Evolutionary conservation across 2,888 invertebrate genomes (phyloP), one percentile per base, ranked within the genome.

Genomic region (Stictocephala bisonia): DNA sequence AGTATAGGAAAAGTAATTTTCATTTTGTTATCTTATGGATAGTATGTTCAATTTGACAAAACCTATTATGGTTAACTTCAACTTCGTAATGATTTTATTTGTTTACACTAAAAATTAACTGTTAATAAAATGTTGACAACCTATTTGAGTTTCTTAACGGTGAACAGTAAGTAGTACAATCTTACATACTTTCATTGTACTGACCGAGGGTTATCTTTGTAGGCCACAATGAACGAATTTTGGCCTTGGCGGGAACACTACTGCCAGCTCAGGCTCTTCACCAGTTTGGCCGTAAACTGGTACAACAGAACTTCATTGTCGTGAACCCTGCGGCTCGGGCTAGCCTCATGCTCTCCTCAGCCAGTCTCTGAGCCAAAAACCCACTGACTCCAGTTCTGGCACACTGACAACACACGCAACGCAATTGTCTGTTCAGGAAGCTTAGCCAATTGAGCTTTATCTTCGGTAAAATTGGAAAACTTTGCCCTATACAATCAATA

Each of bases 361-460:
- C 44, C 44, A 64, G 27, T 11, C 44, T 2, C 27, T 20, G 24
- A 15, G 26, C 64, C 27, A 64, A 24, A n/a, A 9, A 40, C 64
- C 15, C 44, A 13, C 26, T 40, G 20, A 6, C 64, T 13, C 7
- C 64, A 24, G 26, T 20, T 3, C 41, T 41, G 11, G 44, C 3
- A 20, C 64, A 64, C 64, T n/a, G 64, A 64, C 27, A 64, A 20
- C 24, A 64, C 44, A 24, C 22, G 44, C 27, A 64, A 26, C 18
- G 40, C 64, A 18, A 26, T 9, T 3, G 50, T 20, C 13, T 24
- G 20, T 6, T 13, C 35, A 3, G 50, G 50, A 22, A 51, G 24
- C 1, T 51, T 27, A 4, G 27, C 4, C 1, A 56, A 31, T 24
- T 56, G n/a, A 6, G 56, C 56, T 3, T 56, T 31, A 1, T 29